A percentile compares a stretch with the other conserved stretches of the same genome.
Conservation (phyloP, 2,797 vertebrate genomes). For the Sarcoramphus papa region DNA sequence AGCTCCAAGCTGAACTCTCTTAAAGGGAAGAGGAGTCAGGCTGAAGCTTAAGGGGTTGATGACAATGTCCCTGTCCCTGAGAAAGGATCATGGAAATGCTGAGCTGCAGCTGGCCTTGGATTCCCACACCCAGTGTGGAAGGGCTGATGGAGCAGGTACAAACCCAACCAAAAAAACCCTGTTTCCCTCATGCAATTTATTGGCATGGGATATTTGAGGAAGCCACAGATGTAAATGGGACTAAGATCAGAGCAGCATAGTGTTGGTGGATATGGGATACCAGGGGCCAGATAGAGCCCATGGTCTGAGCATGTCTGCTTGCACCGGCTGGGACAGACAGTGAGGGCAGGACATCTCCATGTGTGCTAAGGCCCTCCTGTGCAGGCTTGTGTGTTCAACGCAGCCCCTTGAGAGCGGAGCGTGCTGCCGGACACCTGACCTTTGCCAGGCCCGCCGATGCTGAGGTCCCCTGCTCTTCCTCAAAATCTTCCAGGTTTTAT, state of each 20-base stretch:
- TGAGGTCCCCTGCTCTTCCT: background rate
- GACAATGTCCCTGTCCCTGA: background rate
- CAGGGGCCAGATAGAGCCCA: background rate
- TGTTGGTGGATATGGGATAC: background rate
- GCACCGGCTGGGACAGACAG: background rate
- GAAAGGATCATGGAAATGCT: background rate
- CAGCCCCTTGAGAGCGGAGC: background rate
- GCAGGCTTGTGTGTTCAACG: too few relatives aligned
- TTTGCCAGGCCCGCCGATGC: background rate
- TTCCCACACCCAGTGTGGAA: background rate
- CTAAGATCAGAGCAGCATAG: background rate
- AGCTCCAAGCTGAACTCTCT: background rate
- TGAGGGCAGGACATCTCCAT: background rate
- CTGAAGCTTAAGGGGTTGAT: background rate
- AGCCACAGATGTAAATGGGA: background rate
- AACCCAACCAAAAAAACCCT: background rate
- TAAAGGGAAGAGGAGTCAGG: background rate
- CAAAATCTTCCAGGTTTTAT: background rate
- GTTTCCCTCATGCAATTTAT: background rate
- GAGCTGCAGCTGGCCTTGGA: background rate
- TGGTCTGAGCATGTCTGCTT: background rate
- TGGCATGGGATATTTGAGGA: background rate
- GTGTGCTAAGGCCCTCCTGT: rapidly evolving
- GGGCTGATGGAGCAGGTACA: background rate
- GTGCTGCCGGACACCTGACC: background rate